Evolutionary conservation across 1,140 invertebrate species (phyloP), one percentile per base, ranked within the genome.

Genomic region (Frieseomelitta varia): DNA sequence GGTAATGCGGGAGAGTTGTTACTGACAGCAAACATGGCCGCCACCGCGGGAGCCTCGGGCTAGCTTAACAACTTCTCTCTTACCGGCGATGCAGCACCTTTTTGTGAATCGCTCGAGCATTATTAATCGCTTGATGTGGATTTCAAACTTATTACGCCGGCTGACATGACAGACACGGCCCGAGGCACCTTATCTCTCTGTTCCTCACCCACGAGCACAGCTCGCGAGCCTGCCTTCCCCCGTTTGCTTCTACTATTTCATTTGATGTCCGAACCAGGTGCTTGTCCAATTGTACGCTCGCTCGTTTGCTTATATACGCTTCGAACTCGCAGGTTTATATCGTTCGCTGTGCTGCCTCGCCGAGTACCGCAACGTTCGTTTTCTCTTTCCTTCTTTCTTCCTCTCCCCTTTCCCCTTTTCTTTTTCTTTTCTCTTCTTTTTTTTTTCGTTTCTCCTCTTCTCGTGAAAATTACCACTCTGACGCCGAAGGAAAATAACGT

Each of bases 51-150:
- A 80, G 89, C 89, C 90, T 90, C 85, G 55, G 90, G 91, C 86
- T 73, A 89, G 90, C 91, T 91, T 88, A 92, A 91, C 90, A 91
- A 92, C 91, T 93, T 90, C 87, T 91, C 86, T 91, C 80, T 90
- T 81, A 85, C 89, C 79, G 79, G 84, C 84, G 55, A 86, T 80
- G 86, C 90, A 87, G 84, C 88, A 92, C 91, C 92, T 92, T 93
- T 93, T 91, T 91, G 90, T 84, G 88, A 91, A 92, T 93, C 85
- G 85, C 84, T 86, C 87, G 84, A 92, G 92, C 90, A 91, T 93
- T 93, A 93, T 93, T 93, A 93, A 93, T 93, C 90, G 92, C 85
- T 89, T 91, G 89, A 93, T 93, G 90, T 86, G 91, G 86, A 93
- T 93, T 93, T 92, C 91, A 92, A 93, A 93, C 91, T 93, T 92